Evolutionary conservation across 2,113 vertebrate genomes (phyloP), one percentile per base, ranked within the genome.

Genomic region (Pardalotus punctatus): DNA sequence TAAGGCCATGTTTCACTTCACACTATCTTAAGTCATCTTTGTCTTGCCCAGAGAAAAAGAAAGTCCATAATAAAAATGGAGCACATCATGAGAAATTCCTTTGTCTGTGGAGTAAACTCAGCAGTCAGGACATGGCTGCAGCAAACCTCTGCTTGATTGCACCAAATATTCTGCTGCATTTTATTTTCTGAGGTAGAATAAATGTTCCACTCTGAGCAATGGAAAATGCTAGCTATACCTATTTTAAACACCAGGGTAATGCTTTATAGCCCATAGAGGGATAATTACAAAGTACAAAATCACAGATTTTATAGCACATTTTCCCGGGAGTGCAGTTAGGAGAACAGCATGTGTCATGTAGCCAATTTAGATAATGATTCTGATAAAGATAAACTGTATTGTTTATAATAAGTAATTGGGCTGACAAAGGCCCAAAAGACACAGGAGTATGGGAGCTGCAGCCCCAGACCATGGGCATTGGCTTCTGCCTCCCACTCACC

Each of bases 361-460:
- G 97, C 98, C 99, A 99, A 99, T 99, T 99, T 99, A 99, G 99
- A 98, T 99, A 99, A 99, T 99, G 99, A 99, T 99, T 98, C 98
- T 98, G 98, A 98, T 98, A 98, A 99, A 99, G 99, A 99, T 99
- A 98, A 99, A 99, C 98, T 98, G 98, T 99, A 99, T 98, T 99
- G 99, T 98, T 98, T 98, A 98, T 99, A 99, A 98, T 98, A 99
- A 98, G 98, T 99, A 99, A 99, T 99, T 99, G 98, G 99, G 98
- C 98, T 98, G 98, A 91, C 97, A 95, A 97, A 96, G 97, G 97
- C 97, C 97, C 98, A 97, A 96, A 98, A 97, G 97, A 96, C 95
- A 97, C 71, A 16, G 33, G 91, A 90, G 83, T 31, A 0, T 6
- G 11, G 69, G 43, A 81, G 10, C 56, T 48, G 81, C 73, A 35